Evolutionary conservation across 2,888 invertebrate species (phyloP).

Genomic region (Syrphus vitripennis): DNA sequence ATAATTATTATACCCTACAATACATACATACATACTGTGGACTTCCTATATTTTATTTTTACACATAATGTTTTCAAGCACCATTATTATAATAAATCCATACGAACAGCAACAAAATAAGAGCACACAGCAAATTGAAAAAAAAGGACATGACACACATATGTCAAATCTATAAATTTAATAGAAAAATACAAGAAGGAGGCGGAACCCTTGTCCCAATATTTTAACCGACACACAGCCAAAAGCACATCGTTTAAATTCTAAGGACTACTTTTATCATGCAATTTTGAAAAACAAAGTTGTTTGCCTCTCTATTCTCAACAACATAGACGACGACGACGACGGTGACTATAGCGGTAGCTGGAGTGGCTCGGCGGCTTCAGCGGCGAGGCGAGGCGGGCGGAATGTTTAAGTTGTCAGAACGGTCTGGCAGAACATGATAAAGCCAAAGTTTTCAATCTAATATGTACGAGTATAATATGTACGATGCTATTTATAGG

Average conservation of each 20-base stretch:
- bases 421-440: slow-evolving; percentile 47
- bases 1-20: neutral
- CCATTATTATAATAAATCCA: neutral
- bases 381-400: neutral
- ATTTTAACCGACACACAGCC: slow-evolving; percentile 59
- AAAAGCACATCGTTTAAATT: slow-evolving; percentile 65
- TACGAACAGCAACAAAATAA: slow-evolving; percentile 42
- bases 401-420: slow-evolving; percentile 39
- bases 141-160: slow-evolving; percentile 69
- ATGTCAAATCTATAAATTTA: slow-evolving; percentile 68
- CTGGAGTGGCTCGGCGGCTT: too few species aligned
- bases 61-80: neutral
- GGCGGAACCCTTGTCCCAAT: slow-evolving; percentile 32
- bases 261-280: slow-evolving; percentile 66
- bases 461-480: slow-evolving; percentile 11
- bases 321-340: too few species aligned
- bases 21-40: neutral
- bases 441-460: slow-evolving; percentile 55
- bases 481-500: neutral
- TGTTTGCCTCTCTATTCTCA: slow-evolving; percentile 53
- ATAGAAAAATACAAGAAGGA: slow-evolving; percentile 45
- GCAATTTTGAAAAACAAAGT: slow-evolving; percentile 66
- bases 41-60: slow-evolving; percentile 16
- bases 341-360: neutral
- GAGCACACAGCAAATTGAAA: slow-evolving; percentile 58